phyloP scores from a whole-genome alignment of 2,888 invertebrate species.

The Calameuta idolon region DNA sequence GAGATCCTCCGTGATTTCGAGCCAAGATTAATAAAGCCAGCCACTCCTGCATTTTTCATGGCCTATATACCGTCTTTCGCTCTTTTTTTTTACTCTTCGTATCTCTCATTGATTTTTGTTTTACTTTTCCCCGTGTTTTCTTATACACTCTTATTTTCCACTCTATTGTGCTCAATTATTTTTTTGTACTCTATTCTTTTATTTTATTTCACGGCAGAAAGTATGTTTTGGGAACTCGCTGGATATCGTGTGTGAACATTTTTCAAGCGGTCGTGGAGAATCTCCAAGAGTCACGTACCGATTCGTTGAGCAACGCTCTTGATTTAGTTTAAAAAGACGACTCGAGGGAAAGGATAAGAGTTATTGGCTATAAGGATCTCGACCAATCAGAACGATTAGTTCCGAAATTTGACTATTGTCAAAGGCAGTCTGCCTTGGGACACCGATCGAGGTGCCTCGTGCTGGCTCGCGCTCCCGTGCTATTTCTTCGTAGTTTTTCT shows the following conservation, averaged over 20 bases:
- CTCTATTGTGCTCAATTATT: neutral
- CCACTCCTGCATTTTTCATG: neutral
- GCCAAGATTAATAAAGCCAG: neutral
- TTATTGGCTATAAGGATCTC: no score
- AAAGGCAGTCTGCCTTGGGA: no score
- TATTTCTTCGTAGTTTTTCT: no score
- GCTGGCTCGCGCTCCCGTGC: no score
- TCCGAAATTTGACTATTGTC: no score
- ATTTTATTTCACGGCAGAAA: neutral
- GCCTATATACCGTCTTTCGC: neutral
- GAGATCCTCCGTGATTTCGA: neutral
- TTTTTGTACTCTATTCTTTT: neutral
- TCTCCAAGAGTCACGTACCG: no score
- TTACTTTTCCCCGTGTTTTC: neutral
- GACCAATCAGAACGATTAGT: no score
- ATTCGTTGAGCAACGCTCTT: no score
- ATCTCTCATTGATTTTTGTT: neutral
- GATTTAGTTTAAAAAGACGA: no score
- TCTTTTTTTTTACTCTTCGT: neutral
- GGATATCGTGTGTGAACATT: neutral
- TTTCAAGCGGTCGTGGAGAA: neutral
- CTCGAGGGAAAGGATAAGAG: no score
- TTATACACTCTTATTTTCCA: neutral
- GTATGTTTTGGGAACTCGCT: neutral
- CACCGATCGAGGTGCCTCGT: no score